phyloP scores from a whole-genome alignment of 92 coral and sea anemone species.

The Parazoanthus swiftii region DNA sequence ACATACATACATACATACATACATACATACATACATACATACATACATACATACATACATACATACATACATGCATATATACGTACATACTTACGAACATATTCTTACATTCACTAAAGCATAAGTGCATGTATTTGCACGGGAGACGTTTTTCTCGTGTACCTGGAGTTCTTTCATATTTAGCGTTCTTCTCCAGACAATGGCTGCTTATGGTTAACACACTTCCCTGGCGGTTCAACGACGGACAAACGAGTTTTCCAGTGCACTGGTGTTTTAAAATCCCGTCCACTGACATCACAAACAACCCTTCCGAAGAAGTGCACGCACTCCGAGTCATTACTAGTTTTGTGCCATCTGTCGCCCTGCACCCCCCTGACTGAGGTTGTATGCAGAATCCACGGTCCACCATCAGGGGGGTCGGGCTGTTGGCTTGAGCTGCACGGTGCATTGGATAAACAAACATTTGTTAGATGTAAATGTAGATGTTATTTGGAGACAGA shows the following conservation, averaged over 20 bases:
- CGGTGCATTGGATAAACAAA: not conserved
- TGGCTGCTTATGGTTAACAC: conserved; percentile 51
- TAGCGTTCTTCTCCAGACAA: conserved; percentile 39
- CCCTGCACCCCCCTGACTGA: conserved; percentile 37
- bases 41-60: no score
- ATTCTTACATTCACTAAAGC: no score
- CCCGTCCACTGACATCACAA: conserved; percentile 46
- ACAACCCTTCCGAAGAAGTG: conserved; percentile 27
- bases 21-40: no score
- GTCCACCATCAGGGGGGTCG: conserved; percentile 41
- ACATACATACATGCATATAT: no score
- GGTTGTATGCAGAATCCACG: conserved; percentile 56
- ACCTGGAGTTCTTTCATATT: conserved; percentile 50
- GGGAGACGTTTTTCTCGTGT: not conserved
- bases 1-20: no score
- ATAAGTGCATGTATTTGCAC: no score
- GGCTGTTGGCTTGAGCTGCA: not conserved
- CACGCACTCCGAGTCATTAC: conserved; percentile 30
- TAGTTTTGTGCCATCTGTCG: conserved; percentile 51
- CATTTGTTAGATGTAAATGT: no score
- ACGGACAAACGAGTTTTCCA: conserved; percentile 57
- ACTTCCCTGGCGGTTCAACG: conserved; percentile 14
- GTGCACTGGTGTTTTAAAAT: conserved; percentile 54
- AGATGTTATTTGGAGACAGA: no score
- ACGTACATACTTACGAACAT: no score